These are phyloP conservation scores for Intellagama lesueurii DNA, from an alignment of 2,797 vertebrate species.

Conservation along the genomic window DNA sequence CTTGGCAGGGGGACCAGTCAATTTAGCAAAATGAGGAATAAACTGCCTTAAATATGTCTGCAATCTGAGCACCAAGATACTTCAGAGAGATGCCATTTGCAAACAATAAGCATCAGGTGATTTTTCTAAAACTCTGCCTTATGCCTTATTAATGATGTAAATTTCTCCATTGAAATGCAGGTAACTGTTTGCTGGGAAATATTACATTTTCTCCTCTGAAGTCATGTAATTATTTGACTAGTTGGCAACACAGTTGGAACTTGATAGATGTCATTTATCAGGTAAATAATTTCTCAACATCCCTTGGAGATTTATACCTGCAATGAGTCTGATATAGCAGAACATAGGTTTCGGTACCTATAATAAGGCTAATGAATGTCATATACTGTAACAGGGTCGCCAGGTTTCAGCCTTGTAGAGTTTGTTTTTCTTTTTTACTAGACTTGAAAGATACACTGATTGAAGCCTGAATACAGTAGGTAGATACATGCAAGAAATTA, in stretches of 20 bases:
- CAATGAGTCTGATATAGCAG: conserved; percentile 36
- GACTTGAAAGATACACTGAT: too few relatives aligned
- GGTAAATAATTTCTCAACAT: conserved; percentile 61
- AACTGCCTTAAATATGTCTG: conserved; percentile 6
- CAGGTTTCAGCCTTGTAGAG: background rate
- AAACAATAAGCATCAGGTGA: conserved; percentile 43
- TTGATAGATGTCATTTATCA: conserved; percentile 60
- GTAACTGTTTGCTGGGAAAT: conserved; percentile 33
- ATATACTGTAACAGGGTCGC: background rate
- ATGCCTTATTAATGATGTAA: conserved; percentile 59
- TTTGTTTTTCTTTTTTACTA: background rate
- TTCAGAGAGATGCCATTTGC: conserved; percentile 34
- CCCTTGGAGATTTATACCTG: conserved; percentile 47
- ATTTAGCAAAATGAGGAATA: conserved; percentile 48
- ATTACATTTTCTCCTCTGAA: conserved; percentile 59
- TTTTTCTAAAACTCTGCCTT: conserved; percentile 32
- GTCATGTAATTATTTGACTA: conserved; percentile 46
- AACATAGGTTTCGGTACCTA: conserved; percentile 27
- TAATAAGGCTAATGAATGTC: conserved; percentile 7
- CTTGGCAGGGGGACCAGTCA: background rate
- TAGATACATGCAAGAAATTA: background rate
- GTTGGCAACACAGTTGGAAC: conserved; percentile 41
- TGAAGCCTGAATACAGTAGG: background rate
- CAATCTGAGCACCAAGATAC: conserved; percentile 23
- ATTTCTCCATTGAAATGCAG: conserved; percentile 54